Base-by-base conservation (phyloP, 1,140 invertebrate species). In the Bactericera cockerelli region DNA sequence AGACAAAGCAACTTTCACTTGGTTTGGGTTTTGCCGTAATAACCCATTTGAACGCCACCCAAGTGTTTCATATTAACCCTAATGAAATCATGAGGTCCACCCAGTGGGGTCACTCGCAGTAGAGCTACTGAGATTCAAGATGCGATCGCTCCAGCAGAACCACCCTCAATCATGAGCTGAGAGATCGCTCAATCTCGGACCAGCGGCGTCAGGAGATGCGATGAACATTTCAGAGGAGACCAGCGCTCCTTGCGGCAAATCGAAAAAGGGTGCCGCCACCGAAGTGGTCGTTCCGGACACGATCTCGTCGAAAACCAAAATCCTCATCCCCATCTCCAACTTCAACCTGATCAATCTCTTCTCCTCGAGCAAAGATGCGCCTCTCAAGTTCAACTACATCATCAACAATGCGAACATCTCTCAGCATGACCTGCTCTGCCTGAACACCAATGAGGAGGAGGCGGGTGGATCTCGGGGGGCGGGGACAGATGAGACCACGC, bases 251-350 rank as follows among this genome's bases (percentile, higher is more conserved):
- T 8, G 3, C 8, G 4, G 3, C 22, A 49, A 49, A 8, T 49
- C 42, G 42, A 49, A 49, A n/a, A 49, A 49, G 19, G n/a, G 8
- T n/a, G n/a, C n/a, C n/a, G 16, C 10, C 33, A 11, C 33, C 10
- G 42, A 49, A 8, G n/a, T 49, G 8, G 42, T 49, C 8, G 4
- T n/a, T 6, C n/a, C 42, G n/a, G 42, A 49, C 22, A 49, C 4
- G 3, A 4, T 22, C 19, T 22, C 22, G 22, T 49, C 42, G 42
- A 49, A 49, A 49, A 49, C 42, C 22, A 49, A 49, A 49, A 49
- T 49, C 22, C 42, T 49, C n/a, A 49, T 49, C 42, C 42, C 42
- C 42, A 49, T 49, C n/a, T 49, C 42, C n/a, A 49, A 49, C 22
- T 49, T 49, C 22, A 49, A 49, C 22, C 22, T 49, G 3, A 49